Base-by-base conservation (phyloP, 2,113 vertebrate species). In the Hemicordylus capensis region DNA sequence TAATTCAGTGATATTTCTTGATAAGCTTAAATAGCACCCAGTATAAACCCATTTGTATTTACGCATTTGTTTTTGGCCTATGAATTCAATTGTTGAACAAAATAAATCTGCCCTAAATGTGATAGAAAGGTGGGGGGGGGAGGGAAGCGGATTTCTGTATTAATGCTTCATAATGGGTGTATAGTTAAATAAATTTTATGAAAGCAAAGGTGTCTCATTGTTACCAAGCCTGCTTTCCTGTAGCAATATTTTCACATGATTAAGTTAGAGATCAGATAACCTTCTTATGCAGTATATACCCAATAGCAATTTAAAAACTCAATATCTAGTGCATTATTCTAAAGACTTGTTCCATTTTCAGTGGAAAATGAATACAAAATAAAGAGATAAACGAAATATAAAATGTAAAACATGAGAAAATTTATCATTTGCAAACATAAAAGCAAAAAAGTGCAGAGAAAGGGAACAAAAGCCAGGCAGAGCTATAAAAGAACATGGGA, bases 131-230 rank as follows among this genome's bases (percentile, higher is more conserved):
- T n/a, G n/a, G n/a, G 91, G 46, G 90, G 82, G 91, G 48, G 90
- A 81, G 91, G 91, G 93, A 95, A n/a, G n/a, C n/a, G n/a, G n/a
- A n/a, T n/a, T 92, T 94, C 87, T 92, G 3, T 88, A 91, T 93
- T 94, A 95, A 93, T 94, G 88, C 59, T 89, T 91, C 90, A 86
- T 94, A 96, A 95, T 94, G 70, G 87, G 87, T 89, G 92, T 94
- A 93, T 91, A 94, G 93, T 93, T 94, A 95, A 95, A 95, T 94
- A 96, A 90, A 94, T 96, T 93, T 95, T 83, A 91, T 86, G 91
- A 94, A 95, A 86, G 82, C 89, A 87, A 70, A 83, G 90, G 77
- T 91, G 84, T 95, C 89, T 95, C 91, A 91, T 92, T 95, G 88
- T 94, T 94, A 88, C 88, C 74, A 91, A 92, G 90, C 51, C 89